phyloP scores from a whole-genome alignment of 2,888 invertebrate genomes.

The Eurytoma californica region DNA sequence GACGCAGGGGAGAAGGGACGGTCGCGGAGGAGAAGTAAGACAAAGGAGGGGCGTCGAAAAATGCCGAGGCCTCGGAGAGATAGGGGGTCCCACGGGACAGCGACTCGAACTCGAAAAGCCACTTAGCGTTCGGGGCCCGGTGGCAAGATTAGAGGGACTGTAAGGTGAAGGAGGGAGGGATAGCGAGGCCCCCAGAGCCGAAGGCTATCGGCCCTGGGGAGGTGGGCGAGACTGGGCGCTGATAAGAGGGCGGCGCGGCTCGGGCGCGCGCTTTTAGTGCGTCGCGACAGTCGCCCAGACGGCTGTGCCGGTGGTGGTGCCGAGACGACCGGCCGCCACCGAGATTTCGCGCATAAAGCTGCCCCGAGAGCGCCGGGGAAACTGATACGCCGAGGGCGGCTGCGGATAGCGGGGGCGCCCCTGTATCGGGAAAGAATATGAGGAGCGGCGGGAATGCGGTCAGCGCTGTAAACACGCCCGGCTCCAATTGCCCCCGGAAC shows the following conservation, averaged over 20 bases:
- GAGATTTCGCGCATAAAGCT: background rate
- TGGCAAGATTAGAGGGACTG: conserved; percentile 68
- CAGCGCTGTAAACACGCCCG: background rate
- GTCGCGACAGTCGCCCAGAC: conserved; percentile 46
- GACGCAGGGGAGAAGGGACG: background rate
- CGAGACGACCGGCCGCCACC: conserved; percentile 49
- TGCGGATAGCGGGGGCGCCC: background rate
- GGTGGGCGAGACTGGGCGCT: conserved; percentile 18
- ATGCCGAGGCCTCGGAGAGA: background rate
- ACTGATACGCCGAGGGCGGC: conserved; percentile 29
- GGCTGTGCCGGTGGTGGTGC: conserved; percentile 35
- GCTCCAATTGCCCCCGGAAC: too few species aligned
- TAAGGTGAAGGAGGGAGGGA: conserved; percentile 33
- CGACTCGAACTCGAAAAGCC: conserved; percentile 70
- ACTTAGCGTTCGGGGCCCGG: conserved; percentile 64
- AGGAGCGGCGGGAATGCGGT: conserved; percentile 16
- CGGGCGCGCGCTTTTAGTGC: conserved; percentile 11
- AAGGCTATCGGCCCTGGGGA: conserved; percentile 1
- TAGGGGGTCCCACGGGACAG: conserved; percentile 57
- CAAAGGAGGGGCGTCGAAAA: conserved; percentile 17
- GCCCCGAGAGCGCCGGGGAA: background rate
- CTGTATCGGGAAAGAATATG: conserved; percentile 18
- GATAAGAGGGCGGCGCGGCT: conserved; percentile 30
- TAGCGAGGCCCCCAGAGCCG: background rate
- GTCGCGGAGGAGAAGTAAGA: background rate